Base-by-base conservation (phyloP, 2,113 vertebrate species). In the Chamaea fasciata region DNA sequence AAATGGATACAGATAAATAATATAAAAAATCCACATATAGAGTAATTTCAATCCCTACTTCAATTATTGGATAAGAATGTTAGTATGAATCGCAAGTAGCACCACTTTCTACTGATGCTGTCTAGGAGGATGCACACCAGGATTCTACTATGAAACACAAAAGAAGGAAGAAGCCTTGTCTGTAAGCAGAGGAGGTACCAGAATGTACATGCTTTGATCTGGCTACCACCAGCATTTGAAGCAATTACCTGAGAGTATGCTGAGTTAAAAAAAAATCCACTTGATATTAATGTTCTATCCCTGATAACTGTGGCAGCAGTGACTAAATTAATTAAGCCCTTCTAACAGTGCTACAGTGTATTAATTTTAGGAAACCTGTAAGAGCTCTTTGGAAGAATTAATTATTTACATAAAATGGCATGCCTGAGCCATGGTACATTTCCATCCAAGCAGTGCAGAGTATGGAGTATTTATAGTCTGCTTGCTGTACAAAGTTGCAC, bases 301-400 rank as follows among this genome's bases (percentile, higher is more conserved):
- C 35, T 70, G 35, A 75, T 56, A 84, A 87, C 15, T 28, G 37
- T 57, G 56, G 13, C 33, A 79, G 67, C 16, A 82, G 35, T 15
- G 28, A 86, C 63, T 68, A 16, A 75, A 67, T 70, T 70, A 77
- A 91, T 57, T 74, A 94, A 92, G 23, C 13, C 19, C 74, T 81
- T 76, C 16, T 47, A 71, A 60, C 10, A 84, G 27, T 33, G 56
- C 10, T 91, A 63, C 13, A 84, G 21, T 49, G 49, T 64, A 81
- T 63, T 92, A 68, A 52, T 59, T 87, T 93, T 85, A 81, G 80
- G 56, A 64, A 41, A 87, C 16, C 22, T 71, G 69, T 56, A 68
- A 64, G 33, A 94, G 49, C 16, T 75, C 19, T 68, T 59, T 26
- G 31, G 73, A 75, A 84, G 39, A 89, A 77, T 33, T 74, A 3